phyloP scores from a whole-genome alignment of 2,113 vertebrate genomes.

The Dryoscopus gambensis region DNA sequence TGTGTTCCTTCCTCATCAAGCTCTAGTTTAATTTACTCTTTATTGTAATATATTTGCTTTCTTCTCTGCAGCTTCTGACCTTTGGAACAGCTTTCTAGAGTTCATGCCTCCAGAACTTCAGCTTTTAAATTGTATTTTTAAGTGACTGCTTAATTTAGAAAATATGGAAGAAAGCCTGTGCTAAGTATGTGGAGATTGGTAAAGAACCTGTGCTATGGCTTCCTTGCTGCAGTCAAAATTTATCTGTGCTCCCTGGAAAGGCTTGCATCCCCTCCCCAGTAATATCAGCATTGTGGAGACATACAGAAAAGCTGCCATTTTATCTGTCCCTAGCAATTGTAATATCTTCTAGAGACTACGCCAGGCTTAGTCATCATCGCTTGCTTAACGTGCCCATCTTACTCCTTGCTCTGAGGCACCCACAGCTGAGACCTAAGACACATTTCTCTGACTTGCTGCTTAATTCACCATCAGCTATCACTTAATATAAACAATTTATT shows the following conservation, averaged over 20 bases:
- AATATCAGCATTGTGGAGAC: constrained; percentile 4
- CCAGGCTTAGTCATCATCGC: background rate
- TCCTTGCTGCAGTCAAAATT: background rate
- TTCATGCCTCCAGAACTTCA: background rate
- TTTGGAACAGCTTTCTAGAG: background rate
- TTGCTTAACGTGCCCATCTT: background rate
- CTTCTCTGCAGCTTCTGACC: background rate
- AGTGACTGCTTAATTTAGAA: background rate
- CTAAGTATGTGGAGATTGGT: background rate
- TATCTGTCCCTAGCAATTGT: constrained; percentile 33
- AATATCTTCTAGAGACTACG: background rate
- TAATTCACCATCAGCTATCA: background rate
- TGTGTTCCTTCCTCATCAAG: background rate
- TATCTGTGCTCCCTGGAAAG: background rate
- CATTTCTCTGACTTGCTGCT: background rate
- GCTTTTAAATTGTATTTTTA: background rate
- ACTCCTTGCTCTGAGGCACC: background rate
- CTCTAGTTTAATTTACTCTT: background rate
- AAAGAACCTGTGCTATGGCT: background rate
- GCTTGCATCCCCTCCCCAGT: background rate
- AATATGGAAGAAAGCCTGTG: background rate
- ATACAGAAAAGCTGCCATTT: constrained; percentile 18
- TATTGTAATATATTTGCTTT: background rate
- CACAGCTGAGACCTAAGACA: background rate
- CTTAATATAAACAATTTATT: background rate